A percentile compares a stretch with the other conserved stretches of the same genome.
Evolutionary conservation across 2,113 vertebrate species (phyloP).

Genomic region (Perognathus longimembris): DNA sequence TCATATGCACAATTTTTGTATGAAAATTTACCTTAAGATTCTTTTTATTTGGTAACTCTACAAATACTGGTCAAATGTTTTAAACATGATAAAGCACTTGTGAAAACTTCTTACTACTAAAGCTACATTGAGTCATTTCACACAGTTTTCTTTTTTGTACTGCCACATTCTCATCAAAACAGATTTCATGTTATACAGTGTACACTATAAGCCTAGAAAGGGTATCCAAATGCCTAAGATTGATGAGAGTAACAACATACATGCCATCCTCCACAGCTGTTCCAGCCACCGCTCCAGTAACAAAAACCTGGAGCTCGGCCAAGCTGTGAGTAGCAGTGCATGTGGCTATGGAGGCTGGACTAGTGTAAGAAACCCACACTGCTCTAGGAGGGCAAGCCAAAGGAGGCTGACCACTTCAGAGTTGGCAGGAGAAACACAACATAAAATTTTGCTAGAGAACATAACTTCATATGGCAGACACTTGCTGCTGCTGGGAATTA

Average conservation of each 20-base stretch:
- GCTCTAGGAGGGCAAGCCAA: conserved; percentile 48
- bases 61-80: background rate
- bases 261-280: conserved; percentile 67
- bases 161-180: conserved; percentile 17
- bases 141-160: background rate
- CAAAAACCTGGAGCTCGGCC: conserved; percentile 69
- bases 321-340: conserved; percentile 40
- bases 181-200: conserved; percentile 37
- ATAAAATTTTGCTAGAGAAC: conserved; percentile 61
- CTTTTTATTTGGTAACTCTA: background rate
- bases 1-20: background rate
- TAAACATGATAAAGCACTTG: background rate
- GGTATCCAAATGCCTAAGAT: conserved; percentile 39
- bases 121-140: background rate
- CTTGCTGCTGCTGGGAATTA: conserved; percentile 62
- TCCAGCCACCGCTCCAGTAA: conserved; percentile 66
- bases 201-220: background rate
- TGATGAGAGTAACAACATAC: conserved; percentile 42
- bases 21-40: background rate
- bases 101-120: background rate
- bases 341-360: background rate
- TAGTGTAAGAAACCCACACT: conserved; percentile 23
- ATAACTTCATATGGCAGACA: conserved; percentile 56
- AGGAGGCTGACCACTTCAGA: conserved; percentile 67
- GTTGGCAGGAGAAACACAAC: conserved; percentile 50